Evolutionary conservation across 1,140 invertebrate species (phyloP).

Genomic region (Drosophila watanabei): DNA sequence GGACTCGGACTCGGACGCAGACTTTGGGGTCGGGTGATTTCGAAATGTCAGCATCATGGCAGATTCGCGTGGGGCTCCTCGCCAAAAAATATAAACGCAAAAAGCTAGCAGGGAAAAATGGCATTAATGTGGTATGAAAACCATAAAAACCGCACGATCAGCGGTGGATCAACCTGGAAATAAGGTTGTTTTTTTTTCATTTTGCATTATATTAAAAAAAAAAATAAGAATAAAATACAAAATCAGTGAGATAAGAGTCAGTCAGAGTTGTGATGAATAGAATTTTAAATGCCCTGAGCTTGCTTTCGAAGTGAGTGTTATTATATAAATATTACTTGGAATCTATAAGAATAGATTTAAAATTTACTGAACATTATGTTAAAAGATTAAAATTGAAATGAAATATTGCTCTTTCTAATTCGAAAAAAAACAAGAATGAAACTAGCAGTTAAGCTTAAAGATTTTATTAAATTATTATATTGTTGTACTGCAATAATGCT

Average conservation of each 20-base stretch:
- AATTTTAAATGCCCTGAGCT: slow-evolving; percentile 15
- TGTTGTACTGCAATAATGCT: neutral
- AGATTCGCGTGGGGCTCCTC: slow-evolving; percentile 57
- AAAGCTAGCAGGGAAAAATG: slow-evolving; percentile 30
- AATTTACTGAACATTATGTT: no score
- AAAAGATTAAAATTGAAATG: neutral
- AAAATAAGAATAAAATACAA: neutral
- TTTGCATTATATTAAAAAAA: slow-evolving; percentile 2
- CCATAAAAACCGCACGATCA: slow-evolving; percentile 77
- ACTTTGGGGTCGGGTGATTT: slow-evolving; percentile 25
- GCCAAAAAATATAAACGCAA: slow-evolving; percentile 16
- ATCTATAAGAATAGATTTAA: accelerated
- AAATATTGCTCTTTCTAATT: neutral
- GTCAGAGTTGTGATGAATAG: neutral
- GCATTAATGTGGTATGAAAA: slow-evolving; percentile 51
- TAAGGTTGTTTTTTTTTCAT: slow-evolving; percentile 25
- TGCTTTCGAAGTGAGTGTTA: neutral
- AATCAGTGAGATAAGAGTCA: slow-evolving; percentile 19
- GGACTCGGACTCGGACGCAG: slow-evolving; percentile 13
- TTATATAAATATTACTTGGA: no score
- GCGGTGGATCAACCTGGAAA: slow-evolving; percentile 64
- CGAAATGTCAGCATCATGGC: slow-evolving; percentile 51
- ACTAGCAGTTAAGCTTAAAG: neutral
- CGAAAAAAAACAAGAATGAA: neutral
- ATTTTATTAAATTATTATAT: no score